These are phyloP conservation scores for Lasioglossum albipes DNA, from an alignment of 1,140 invertebrate species.

Conservation along the genomic window DNA sequence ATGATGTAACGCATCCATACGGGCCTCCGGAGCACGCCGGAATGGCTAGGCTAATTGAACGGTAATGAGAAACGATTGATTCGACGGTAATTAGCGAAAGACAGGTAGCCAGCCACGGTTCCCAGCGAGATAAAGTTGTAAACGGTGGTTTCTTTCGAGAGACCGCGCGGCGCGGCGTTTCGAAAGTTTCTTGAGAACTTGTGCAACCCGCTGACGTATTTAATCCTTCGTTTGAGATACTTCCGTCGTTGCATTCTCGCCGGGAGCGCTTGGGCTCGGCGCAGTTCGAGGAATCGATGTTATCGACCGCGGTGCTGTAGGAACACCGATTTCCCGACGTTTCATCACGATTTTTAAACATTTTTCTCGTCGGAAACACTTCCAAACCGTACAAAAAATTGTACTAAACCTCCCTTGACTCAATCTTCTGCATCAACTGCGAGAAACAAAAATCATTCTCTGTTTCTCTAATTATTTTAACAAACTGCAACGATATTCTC, in stretches of 20 bases:
- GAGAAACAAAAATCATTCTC: too few relatives aligned
- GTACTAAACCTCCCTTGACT: too few relatives aligned
- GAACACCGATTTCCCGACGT: slow-evolving; percentile 14
- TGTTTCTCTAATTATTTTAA: too few relatives aligned
- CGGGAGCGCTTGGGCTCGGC: background rate
- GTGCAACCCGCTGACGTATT: background rate
- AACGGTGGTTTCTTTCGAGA: background rate
- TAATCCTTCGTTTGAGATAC: background rate
- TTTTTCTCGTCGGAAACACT: too few relatives aligned
- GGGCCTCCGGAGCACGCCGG: background rate
- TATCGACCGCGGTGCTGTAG: background rate
- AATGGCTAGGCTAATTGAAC: background rate
- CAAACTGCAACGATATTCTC: too few relatives aligned
- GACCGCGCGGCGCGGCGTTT: background rate
- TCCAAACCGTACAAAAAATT: too few relatives aligned
- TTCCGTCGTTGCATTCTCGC: background rate
- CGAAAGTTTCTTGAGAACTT: background rate
- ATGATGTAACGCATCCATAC: slow-evolving; percentile 18
- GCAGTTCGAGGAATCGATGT: background rate
- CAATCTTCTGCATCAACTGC: too few relatives aligned
- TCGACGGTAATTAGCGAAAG: background rate
- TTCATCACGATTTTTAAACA: background rate
- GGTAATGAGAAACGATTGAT: background rate
- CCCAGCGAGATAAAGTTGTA: background rate
- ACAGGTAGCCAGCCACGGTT: background rate